These are phyloP conservation scores for Cosmia pyralina DNA, from an alignment of 2,888 invertebrate genomes.

Conservation along the genomic window DNA sequence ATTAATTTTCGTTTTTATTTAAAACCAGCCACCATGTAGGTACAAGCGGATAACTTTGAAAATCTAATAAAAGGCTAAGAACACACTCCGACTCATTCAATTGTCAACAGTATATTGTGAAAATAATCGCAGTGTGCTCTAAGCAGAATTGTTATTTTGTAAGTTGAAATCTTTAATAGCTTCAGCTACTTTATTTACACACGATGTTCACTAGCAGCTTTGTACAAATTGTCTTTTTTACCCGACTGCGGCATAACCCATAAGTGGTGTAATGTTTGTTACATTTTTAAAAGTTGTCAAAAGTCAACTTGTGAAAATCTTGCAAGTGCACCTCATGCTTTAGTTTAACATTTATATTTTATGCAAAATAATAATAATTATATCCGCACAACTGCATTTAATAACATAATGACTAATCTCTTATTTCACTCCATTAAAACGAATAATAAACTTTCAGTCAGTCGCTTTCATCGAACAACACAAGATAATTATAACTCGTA, in stretches of 20 bases:
- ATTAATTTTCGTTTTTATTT: constrained; percentile 62
- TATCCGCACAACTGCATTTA: constrained; percentile 29
- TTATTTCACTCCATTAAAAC: constrained; percentile 46
- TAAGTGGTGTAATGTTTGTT: neutral
- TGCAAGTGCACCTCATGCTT: constrained; percentile 13
- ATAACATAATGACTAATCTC: constrained; percentile 54
- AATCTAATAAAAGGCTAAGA: constrained; percentile 34
- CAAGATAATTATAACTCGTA: constrained; percentile 38
- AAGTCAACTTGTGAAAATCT: constrained; percentile 12
- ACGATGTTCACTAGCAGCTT: constrained; percentile 1
- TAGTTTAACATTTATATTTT: constrained; percentile 24
- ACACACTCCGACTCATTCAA: constrained; percentile 31
- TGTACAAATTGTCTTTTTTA: constrained; percentile 18
- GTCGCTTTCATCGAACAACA: constrained; percentile 47
- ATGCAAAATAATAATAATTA: constrained; percentile 31
- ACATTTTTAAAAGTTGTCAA: neutral
- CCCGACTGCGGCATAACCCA: neutral
- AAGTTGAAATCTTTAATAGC: constrained; percentile 33
- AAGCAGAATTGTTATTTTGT: constrained; percentile 29
- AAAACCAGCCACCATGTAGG: constrained; percentile 64
- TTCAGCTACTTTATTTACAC: constrained; percentile 28
- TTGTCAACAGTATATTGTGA: neutral
- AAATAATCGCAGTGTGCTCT: constrained; percentile 43
- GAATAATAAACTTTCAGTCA: constrained; percentile 52
- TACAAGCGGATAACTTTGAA: constrained; percentile 59